A percentile compares a stretch with the other conserved stretches of the same genome.
Evolutionary conservation across 2,113 vertebrate genomes (phyloP).

Genomic region (Glaucidium brasilianum): DNA sequence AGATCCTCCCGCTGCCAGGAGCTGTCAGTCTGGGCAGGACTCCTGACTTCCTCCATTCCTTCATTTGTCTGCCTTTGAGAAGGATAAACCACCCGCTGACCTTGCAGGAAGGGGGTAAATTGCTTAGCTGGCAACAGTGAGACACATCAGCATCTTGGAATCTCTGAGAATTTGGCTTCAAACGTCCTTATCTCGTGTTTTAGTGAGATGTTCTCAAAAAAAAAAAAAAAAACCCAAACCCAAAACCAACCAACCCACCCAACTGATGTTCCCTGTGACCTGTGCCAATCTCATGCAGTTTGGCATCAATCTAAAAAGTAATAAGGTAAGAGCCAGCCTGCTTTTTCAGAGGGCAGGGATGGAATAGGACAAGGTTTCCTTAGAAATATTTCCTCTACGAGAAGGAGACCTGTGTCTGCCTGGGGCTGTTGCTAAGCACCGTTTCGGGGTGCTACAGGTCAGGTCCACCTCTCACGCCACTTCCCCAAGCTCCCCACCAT

Average conservation of each 20-base stretch:
- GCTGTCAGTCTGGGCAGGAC: not conserved
- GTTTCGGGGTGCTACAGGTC: not conserved
- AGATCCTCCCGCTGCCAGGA: not conserved
- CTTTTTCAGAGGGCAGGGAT: not conserved
- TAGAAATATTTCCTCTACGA: not conserved
- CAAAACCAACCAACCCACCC: not conserved
- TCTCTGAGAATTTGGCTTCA: not conserved
- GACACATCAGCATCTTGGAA: not conserved
- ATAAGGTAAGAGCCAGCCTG: not conserved
- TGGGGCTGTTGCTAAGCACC: not conserved
- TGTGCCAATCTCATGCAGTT: not conserved
- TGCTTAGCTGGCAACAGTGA: not conserved
- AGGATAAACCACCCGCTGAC: not conserved
- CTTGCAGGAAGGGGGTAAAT: not conserved
- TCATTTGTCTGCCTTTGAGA: conserved; percentile 22
- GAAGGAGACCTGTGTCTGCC: not conserved
- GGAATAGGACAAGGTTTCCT: not conserved
- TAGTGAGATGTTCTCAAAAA: not conserved
- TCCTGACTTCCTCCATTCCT: not conserved
- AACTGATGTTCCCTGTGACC: not conserved
- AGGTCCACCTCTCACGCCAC: not conserved
- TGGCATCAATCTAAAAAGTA: not conserved
- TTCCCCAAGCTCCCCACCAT: not conserved
- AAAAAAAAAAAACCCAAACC: not conserved
- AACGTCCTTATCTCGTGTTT: rapidly evolving